phyloP scores from a whole-genome alignment of 2,797 vertebrate species.

The Bucorvus abyssinicus region DNA sequence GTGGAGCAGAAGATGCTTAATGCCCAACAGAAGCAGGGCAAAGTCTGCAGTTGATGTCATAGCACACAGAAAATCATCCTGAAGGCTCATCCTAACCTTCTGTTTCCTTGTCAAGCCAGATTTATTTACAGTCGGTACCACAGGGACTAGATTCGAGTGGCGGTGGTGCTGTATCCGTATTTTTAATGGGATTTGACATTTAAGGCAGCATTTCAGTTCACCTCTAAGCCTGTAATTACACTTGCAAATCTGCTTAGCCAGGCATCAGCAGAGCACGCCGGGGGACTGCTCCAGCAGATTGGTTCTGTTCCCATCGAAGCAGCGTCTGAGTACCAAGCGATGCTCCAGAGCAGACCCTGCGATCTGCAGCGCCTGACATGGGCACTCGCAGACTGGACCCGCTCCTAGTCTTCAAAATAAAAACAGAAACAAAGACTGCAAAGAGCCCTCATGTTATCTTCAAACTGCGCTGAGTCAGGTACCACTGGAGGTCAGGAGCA shows the following conservation, averaged over 20 bases:
- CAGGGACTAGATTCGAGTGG: not conserved
- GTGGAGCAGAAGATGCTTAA: not conserved
- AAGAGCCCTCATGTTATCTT: not conserved
- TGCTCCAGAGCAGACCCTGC: not conserved
- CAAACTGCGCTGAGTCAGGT: not conserved
- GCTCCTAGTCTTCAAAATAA: not conserved
- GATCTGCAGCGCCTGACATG: not conserved
- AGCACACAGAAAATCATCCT: not conserved
- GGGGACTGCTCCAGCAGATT: not conserved
- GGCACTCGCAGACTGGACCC: not conserved
- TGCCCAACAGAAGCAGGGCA: not conserved
- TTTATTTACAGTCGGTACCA: not conserved
- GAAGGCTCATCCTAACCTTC: not conserved
- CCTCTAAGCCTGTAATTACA: not conserved
- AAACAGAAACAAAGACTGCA: not conserved
- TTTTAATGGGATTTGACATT: slow-evolving; percentile 11
- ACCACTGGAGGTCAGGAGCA: slow-evolving; percentile 60
- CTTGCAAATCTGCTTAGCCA: slow-evolving; percentile 28
- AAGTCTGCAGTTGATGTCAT: not conserved
- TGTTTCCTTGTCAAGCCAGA: not conserved
- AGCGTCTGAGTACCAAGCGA: not conserved
- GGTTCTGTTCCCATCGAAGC: not conserved
- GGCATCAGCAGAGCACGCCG: not conserved
- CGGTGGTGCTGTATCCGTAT: not conserved
- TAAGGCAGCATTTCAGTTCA: slow-evolving; percentile 26